A percentile compares a stretch with the other conserved stretches of the same genome.
Evolutionary conservation across 2,797 vertebrate genomes (phyloP).

Genomic region (Phrynocephalus vlangalii): DNA sequence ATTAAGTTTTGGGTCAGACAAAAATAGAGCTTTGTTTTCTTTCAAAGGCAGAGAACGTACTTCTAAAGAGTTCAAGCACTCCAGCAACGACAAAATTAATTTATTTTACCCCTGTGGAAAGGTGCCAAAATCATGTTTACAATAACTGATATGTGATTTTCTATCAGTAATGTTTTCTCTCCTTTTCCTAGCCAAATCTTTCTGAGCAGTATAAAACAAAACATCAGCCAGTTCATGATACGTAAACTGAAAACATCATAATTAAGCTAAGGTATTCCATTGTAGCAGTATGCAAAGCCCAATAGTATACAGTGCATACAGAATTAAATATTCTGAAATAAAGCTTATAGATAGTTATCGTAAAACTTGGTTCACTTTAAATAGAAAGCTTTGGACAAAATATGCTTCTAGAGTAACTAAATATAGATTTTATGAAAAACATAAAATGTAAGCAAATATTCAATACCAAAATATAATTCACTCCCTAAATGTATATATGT

Average conservation of each 20-base stretch:
- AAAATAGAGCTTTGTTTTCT: slow-evolving; percentile 86
- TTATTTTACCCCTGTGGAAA: slow-evolving; percentile 32
- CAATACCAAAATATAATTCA: slow-evolving; percentile 49
- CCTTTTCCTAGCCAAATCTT: slow-evolving; percentile 40
- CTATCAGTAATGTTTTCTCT: not conserved
- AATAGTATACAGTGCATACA: slow-evolving; percentile 10
- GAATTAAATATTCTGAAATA: slow-evolving; percentile 47
- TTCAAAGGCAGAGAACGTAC: slow-evolving; percentile 59
- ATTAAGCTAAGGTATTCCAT: slow-evolving; percentile 51
- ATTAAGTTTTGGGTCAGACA: slow-evolving; percentile 83
- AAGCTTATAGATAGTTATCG: slow-evolving; percentile 53
- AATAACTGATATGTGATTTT: slow-evolving; percentile 37
- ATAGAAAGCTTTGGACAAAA: slow-evolving; percentile 45
- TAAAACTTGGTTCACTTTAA: slow-evolving; percentile 56
- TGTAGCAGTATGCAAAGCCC: not conserved
- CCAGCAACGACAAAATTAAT: slow-evolving; percentile 44
- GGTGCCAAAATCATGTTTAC: slow-evolving; percentile 46
- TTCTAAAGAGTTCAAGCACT: slow-evolving; percentile 49
- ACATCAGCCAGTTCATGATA: slow-evolving; percentile 33
- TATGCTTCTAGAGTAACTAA: slow-evolving; percentile 48
- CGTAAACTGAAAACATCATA: slow-evolving; percentile 26
- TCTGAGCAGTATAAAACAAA: slow-evolving; percentile 28
- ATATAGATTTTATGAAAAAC: not conserved
- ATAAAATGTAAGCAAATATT: slow-evolving; percentile 43
- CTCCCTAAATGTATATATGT: slow-evolving; percentile 44